Evolutionary conservation across 2,113 vertebrate species (phyloP).

Genomic region (Menidia beryllina): DNA sequence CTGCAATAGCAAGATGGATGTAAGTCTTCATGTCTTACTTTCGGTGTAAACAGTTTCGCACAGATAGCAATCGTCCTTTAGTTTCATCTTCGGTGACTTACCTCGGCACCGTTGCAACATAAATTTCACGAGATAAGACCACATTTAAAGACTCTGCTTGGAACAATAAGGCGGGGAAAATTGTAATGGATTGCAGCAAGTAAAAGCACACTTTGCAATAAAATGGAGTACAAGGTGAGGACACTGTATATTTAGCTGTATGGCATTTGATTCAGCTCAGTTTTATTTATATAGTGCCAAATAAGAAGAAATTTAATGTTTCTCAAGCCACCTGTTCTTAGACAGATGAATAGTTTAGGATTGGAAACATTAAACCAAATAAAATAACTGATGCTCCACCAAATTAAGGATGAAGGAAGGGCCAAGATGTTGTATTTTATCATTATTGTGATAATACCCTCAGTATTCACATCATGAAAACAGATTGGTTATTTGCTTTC

Average conservation of each 20-base stretch:
- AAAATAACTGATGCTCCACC: background rate
- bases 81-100: constrained; percentile 12
- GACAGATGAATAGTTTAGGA: background rate
- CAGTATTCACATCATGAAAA: background rate
- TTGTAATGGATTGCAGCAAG: background rate
- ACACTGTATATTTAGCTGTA: background rate
- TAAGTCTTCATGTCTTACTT: constrained; percentile 79
- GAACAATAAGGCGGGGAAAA: background rate
- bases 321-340: background rate
- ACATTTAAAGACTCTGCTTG: background rate
- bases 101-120: constrained; percentile 34
- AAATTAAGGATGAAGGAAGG: background rate
- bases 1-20: constrained; percentile 95
- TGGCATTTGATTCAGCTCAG: background rate
- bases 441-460: background rate
- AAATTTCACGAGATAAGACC: constrained; percentile 32
- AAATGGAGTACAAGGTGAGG: background rate
- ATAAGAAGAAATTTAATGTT: background rate
- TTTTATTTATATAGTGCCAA: no score
- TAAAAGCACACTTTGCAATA: background rate
- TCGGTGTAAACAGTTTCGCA: constrained; percentile 7
- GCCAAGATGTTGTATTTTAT: background rate
- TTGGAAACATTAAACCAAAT: background rate
- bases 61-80: background rate
- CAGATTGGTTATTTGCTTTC: background rate